phyloP scores from a whole-genome alignment of 2,888 invertebrate genomes.

The Heliconius hortense region DNA sequence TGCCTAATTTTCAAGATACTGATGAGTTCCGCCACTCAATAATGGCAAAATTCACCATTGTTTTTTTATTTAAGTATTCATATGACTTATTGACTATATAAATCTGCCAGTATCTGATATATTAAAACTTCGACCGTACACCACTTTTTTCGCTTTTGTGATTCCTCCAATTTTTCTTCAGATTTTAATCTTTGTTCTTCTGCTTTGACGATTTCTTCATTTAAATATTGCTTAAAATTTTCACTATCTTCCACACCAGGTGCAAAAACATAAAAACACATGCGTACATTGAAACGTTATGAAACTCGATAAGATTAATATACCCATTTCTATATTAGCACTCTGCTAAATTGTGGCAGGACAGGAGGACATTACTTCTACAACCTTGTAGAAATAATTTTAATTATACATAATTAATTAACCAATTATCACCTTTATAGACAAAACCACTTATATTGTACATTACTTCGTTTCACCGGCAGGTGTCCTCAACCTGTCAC shows the following conservation, averaged over 20 bases:
- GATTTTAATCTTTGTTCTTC: not conserved
- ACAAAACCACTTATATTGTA: slow-evolving; percentile 34
- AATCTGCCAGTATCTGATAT: too few species aligned
- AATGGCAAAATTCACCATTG: too few species aligned
- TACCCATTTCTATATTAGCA: not conserved
- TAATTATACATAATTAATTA: slow-evolving; percentile 29
- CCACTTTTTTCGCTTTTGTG: too few species aligned
- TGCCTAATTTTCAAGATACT: too few species aligned
- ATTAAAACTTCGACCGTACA: too few species aligned
- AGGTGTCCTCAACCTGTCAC: slow-evolving; percentile 35
- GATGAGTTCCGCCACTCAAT: too few species aligned
- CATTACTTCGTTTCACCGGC: slow-evolving; percentile 30
- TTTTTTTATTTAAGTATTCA: too few species aligned
- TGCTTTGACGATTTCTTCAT: not conserved
- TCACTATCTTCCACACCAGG: not conserved
- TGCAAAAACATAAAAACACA: not conserved
- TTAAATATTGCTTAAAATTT: not conserved
- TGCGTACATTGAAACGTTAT: not conserved
- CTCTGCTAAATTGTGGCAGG: not conserved
- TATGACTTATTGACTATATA: too few species aligned
- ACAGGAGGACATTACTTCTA: slow-evolving; percentile 2
- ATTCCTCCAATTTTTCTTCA: too few species aligned
- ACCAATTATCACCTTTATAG: slow-evolving; percentile 37
- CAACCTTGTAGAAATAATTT: slow-evolving; percentile 7
- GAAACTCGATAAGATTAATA: not conserved